Conservation (phyloP, 2,797 vertebrate species). For the Chrosomus eos region DNA sequence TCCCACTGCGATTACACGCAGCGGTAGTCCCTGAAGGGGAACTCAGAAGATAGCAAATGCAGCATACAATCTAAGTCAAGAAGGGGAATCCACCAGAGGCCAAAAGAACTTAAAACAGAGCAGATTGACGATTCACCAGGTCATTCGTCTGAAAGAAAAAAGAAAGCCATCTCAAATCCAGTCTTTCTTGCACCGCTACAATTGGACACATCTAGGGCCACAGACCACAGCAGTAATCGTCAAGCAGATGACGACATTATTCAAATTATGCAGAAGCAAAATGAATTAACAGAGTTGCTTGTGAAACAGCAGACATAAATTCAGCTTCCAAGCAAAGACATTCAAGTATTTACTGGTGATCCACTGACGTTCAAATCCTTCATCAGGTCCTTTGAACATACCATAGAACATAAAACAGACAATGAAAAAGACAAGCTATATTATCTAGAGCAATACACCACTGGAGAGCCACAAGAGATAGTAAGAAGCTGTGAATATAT, state of each 20-base stretch:
- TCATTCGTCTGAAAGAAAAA: too few relatives aligned
- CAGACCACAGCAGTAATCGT: too few relatives aligned
- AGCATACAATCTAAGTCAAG: background rate
- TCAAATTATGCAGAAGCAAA: background rate
- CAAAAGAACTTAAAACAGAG: background rate
- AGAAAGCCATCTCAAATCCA: too few relatives aligned
- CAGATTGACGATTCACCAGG: too few relatives aligned
- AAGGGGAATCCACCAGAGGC: background rate
- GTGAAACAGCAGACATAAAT: background rate
- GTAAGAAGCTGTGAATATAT: background rate
- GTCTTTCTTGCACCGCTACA: too few relatives aligned
- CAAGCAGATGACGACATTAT: background rate
- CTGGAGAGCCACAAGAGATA: background rate
- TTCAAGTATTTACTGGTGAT: background rate
- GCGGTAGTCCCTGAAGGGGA: too few relatives aligned
- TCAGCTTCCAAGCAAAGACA: constrained; percentile 10
- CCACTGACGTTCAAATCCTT: background rate
- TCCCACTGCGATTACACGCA: too few relatives aligned
- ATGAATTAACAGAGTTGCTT: background rate
- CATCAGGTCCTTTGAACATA: constrained; percentile 3
- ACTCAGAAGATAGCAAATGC: background rate
- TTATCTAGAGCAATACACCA: background rate
- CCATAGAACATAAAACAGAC: background rate
- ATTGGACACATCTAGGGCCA: background rate
- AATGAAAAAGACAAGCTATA: background rate